Base-by-base conservation (phyloP, 2,888 invertebrate species). In the Leptopilina myrica region DNA sequence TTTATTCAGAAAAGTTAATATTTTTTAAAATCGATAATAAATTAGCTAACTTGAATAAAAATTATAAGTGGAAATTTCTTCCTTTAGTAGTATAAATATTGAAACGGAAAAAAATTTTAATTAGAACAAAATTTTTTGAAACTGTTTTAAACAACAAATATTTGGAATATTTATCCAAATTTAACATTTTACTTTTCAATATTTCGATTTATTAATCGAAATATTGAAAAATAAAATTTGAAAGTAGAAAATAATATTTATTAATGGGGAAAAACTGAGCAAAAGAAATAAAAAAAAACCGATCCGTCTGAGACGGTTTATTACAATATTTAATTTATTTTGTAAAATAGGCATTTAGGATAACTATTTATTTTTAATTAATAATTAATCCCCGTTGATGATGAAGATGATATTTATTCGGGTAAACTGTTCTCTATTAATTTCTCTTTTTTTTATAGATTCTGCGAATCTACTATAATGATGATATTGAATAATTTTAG, bases 401-500 rank as follows among this genome's bases (percentile, higher is more conserved):
- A 53, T 64, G 12, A 64, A 40, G 5, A 53, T 53, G 33, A 53
- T 64, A 73, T 73, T 73, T 56, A 73, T 56, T 56, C 56, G 53
- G 40, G 40, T 56, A 73, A 43, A 56, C 14, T 53, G 73, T 49
- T 49, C 73, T 53, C 26, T 56, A 40, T 73, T 40, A 49, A 49
- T 49, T 49, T 33, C 33, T 33, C 20, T 33, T 33, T 33, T 33
- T 3, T 49, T 9, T 56, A 56, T 33, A 33, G 15, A 73, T 73
- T 73, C 33, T 59, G 33, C 15, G 56, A 59, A 73, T 66, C 66
- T 53, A 14, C 7, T 26, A 14, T 33, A 14, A 56, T 49, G 49
- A n/a, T 56, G 33, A 59, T 62, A 33, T 62, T 62, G 62, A 20
- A 62, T 62, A 62, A 15, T 62, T 15, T 62, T 15, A 9, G 8